Percentiles rank a stretch among this genome's conserved stretches.
phyloP scores from a whole-genome alignment of 2,888 invertebrate genomes.

The Melinaea marsaeus region DNA sequence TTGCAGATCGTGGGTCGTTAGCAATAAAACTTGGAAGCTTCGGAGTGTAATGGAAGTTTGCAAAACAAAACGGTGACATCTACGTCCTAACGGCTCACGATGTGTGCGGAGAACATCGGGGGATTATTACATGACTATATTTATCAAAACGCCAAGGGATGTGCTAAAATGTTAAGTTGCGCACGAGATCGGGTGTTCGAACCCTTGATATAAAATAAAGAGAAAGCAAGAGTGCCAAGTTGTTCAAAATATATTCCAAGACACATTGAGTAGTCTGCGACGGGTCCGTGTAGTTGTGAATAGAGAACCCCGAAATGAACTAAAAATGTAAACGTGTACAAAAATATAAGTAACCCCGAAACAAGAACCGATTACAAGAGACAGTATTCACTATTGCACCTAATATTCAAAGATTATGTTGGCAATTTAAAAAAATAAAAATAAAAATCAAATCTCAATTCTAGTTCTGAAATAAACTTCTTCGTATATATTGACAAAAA shows the following conservation, averaged over 20 bases:
- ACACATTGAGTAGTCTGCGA: slow-evolving; percentile 24
- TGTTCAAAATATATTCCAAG: slow-evolving; percentile 19
- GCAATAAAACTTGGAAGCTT: slow-evolving; percentile 43
- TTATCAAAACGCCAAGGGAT: slow-evolving; percentile 17
- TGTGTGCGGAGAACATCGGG: slow-evolving; percentile 20
- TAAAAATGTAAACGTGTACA: slow-evolving; percentile 18
- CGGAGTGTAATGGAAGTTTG: slow-evolving; percentile 42
- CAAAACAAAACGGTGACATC: slow-evolving; percentile 38
- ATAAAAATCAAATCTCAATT: slow-evolving; percentile 23
- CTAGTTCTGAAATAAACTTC: slow-evolving; percentile 1
- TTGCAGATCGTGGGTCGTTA: slow-evolving; percentile 27
- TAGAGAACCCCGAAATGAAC: slow-evolving; percentile 20
- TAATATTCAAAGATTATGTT: slow-evolving; percentile 53
- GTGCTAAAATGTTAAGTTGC: slow-evolving; percentile 22
- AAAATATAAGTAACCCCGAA: slow-evolving; percentile 23
- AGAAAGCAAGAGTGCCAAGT: slow-evolving; percentile 33
- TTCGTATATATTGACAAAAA: background rate
- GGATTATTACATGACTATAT: slow-evolving; percentile 16
- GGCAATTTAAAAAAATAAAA: slow-evolving; percentile 18
- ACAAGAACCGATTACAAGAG: slow-evolving; percentile 37
- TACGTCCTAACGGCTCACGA: slow-evolving; percentile 32
- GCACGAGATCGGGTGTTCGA: slow-evolving; percentile 11
- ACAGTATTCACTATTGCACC: slow-evolving; percentile 44
- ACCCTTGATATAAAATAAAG: slow-evolving; percentile 23
- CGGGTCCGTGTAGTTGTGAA: slow-evolving; percentile 26